phyloP scores from a whole-genome alignment of 64 coral and sea anemone species.

The Cladopsammia gracilis region DNA sequence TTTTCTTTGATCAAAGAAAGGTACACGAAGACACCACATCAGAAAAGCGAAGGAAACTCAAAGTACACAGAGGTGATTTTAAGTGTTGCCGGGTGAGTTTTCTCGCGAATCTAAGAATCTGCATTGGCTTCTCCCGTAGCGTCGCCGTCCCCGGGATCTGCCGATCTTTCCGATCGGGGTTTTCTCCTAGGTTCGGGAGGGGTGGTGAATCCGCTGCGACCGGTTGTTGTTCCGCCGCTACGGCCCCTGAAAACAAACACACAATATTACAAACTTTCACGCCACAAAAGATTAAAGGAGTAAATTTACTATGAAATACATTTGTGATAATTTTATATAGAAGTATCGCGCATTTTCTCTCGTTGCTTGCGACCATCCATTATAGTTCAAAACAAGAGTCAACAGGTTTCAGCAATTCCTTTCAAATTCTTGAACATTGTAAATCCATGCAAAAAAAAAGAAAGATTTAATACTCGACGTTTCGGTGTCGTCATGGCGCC shows the following conservation, averaged over 20 bases:
- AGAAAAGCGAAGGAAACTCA: not conserved
- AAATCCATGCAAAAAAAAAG: no score
- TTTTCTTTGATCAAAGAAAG: not conserved
- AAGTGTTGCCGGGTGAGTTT: not conserved
- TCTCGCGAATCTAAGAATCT: not conserved
- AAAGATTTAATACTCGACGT: no score
- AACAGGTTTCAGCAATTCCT: no score
- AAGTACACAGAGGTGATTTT: not conserved
- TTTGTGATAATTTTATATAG: not conserved
- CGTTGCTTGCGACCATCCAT: not conserved
- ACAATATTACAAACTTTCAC: not conserved
- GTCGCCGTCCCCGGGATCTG: conserved; percentile 30
- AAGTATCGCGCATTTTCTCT: no score
- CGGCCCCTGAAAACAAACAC: conserved; percentile 58
- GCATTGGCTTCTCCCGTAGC: conserved; percentile 3
- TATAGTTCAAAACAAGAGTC: not conserved
- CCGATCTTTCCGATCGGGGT: conserved; percentile 29
- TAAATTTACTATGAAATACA: not conserved
- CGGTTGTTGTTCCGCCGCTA: not conserved
- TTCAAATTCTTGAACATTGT: no score
- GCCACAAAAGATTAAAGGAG: not conserved
- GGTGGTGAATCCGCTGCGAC: conserved; percentile 76
- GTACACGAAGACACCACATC: not conserved
- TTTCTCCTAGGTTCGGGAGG: conserved; percentile 77
- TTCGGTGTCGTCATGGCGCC: no score